These are phyloP conservation scores for Dendrophyllia cribrosa DNA, from an alignment of 64 coral and sea anemone genomes.

Conservation along the genomic window DNA sequence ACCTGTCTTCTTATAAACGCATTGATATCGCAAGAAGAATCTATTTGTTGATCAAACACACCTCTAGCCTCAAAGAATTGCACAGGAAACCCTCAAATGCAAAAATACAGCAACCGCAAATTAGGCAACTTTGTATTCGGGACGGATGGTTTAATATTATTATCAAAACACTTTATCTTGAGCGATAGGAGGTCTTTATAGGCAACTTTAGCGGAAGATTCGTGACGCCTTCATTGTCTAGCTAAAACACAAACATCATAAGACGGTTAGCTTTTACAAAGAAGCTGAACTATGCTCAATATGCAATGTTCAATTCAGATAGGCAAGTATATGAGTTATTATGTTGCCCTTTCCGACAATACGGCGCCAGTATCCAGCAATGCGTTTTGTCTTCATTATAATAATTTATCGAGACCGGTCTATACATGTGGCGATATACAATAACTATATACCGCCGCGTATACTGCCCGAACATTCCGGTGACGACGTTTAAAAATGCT, in stretches of 20 bases:
- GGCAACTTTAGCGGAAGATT: neutral
- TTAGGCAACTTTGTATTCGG: conserved; percentile 13
- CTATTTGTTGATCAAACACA: neutral
- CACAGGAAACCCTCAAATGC: neutral
- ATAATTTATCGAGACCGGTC: conserved; percentile 49
- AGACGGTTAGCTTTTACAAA: conserved; percentile 9
- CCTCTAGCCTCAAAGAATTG: neutral
- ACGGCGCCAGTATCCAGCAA: conserved; percentile 41
- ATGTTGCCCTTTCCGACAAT: neutral
- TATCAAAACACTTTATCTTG: conserved; percentile 27
- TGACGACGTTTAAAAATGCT: neutral
- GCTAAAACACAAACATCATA: conserved; percentile 37
- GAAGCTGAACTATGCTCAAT: neutral
- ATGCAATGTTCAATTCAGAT: conserved; percentile 8
- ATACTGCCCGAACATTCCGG: neutral
- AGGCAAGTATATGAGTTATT: neutral
- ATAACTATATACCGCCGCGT: neutral
- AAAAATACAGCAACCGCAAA: conserved; percentile 18
- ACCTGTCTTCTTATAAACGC: neutral
- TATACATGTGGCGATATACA: conserved; percentile 35
- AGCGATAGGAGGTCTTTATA: conserved; percentile 2
- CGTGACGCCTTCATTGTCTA: conserved; percentile 49
- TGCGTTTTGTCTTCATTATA: conserved; percentile 28
- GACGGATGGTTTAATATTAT: neutral
- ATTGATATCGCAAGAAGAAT: neutral